Evolutionary conservation across 2,113 vertebrate genomes (phyloP), one percentile per base, ranked within the genome.

Genomic region (Mandrillus leucophaeus): DNA sequence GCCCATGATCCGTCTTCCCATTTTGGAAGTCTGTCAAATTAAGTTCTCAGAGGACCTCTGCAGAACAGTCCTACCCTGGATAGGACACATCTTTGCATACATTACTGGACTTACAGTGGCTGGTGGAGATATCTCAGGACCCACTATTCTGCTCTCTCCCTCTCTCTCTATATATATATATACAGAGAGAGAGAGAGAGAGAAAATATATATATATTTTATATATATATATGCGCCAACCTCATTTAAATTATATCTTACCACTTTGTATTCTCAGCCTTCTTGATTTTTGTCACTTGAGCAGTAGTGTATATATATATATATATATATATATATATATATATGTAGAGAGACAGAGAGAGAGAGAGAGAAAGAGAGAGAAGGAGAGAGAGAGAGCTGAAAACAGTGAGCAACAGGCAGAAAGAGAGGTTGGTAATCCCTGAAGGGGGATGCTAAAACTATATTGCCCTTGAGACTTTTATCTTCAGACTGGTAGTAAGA

Each of bases 201-300:
- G 8, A 45, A 2, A 45, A 22, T 3, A 57, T 8, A 16, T 52
- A 52, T 52, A 30, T 27, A 27, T 27, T 40, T 40, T 40, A 1
- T 59, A 23, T 59, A 10, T 59, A 10, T 59, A 20, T 59, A 10
- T 10, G 9, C 13, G 0, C 17, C 45, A 88, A 89, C 17, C 18
- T 35, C 18, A 75, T 35, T 76, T 45, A 91, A 91, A 91, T 40
- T 66, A 73, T 13, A 38, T 70, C n/a, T 57, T 61, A 93, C 48
- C 17, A 93, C 23, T 72, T n/a, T 76, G 11, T 38, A 48, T 88
- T 57, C 89, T n/a, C 32, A 88, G 9, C 72, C 12, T 79, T 64
- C 32, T 20, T 55, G 27, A 72, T 57, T 91, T 90, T 79, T 92
- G 48, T 50, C 30, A 83, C 64, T 73, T 38, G 50, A 14, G 17